Base-by-base conservation (phyloP, 1,140 invertebrate genomes). In the Ceratina calcarata region DNA sequence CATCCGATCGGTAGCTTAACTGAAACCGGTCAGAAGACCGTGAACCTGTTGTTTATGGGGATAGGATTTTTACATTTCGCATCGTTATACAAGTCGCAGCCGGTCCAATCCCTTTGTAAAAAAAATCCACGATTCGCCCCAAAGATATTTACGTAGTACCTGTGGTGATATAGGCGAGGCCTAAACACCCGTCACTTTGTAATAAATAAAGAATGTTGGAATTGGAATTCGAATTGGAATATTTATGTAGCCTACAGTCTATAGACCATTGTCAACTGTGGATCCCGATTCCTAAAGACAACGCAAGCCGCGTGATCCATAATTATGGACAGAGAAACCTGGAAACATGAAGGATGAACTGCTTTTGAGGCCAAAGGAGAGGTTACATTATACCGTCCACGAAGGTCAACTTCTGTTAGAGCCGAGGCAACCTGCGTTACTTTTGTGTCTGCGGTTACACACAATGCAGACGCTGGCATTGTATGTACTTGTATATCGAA, bases 321-420 rank as follows among this genome's bases (percentile, higher is more conserved):
- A 85, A 89, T 76, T 78, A 70, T 80, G 74, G 78, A 73, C 84
- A 74, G 81, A 77, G 77, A 55, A 6, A 45, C 37, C 78, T 88
- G 86, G 79, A 81, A 78, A 85, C 81, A 80, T 82, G 83, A 86
- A 88, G 84, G 81, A 85, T 86, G 79, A 81, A 83, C 61, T 55
- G 80, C 37, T 45, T 75, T 24, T 65, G 69, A 61, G 66, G 58
- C 66, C 20, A 51, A 69, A n/a, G 51, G 51, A 69, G 78, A 67
- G 66, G 69, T 49, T 62, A 81, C 62, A 53, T 55, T 82, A 76
- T 58, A 85, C 73, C 67, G 62, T 78, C 71, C 45, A 67, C 80
- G 80, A 86, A 86, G 83, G 80, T 85, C 83, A 81, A 72, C 84
- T 68, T 32, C 24, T 55, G 74, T 78, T 32, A 74, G 80, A 74